Percentiles rank a stretch among this genome's conserved stretches.
Conservation (phyloP, 2,888 invertebrate species). For the Rhabditoides inermis region DNA sequence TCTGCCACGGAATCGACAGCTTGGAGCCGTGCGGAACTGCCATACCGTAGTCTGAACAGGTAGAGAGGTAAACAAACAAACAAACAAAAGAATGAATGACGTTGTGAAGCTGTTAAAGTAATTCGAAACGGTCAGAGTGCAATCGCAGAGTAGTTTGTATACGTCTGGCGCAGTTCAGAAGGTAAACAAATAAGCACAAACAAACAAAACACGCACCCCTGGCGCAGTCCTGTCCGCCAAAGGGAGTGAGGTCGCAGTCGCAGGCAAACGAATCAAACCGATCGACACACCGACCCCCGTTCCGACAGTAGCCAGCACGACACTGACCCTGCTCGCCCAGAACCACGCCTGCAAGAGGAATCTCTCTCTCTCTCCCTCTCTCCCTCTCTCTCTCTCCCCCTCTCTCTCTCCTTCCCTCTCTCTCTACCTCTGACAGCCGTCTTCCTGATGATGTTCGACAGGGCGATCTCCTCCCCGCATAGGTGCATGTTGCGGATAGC, state of each 20-base stretch:
- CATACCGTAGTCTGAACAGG: constrained; percentile 47
- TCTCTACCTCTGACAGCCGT: constrained; percentile 16
- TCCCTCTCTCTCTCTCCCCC: not conserved
- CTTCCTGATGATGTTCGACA: constrained; percentile 32
- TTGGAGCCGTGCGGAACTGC: constrained; percentile 44
- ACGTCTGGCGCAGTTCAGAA: too few relatives aligned
- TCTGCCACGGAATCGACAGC: constrained; percentile 48
- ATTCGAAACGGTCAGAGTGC: too few relatives aligned
- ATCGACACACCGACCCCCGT: constrained; percentile 43
- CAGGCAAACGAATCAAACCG: constrained; percentile 46
- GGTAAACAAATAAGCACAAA: not conserved
- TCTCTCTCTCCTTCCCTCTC: not conserved
- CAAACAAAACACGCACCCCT: constrained; percentile 23
- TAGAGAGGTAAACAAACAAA: too few relatives aligned
- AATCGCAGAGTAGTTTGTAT: too few relatives aligned
- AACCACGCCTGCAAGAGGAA: constrained; percentile 8
- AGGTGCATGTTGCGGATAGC: constrained; percentile 43
- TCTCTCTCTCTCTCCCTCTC: not conserved
- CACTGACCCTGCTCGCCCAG: constrained; percentile 42
- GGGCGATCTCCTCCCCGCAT: constrained; percentile 36
- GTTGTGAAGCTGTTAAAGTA: too few relatives aligned
- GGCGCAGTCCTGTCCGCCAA: constrained; percentile 43
- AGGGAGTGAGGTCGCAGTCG: constrained; percentile 47
- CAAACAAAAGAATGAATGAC: too few relatives aligned
- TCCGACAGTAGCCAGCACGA: constrained; percentile 33